Base-by-base conservation (phyloP, 92 coral and sea anemone genomes). In the Palythoa grandiflora region DNA sequence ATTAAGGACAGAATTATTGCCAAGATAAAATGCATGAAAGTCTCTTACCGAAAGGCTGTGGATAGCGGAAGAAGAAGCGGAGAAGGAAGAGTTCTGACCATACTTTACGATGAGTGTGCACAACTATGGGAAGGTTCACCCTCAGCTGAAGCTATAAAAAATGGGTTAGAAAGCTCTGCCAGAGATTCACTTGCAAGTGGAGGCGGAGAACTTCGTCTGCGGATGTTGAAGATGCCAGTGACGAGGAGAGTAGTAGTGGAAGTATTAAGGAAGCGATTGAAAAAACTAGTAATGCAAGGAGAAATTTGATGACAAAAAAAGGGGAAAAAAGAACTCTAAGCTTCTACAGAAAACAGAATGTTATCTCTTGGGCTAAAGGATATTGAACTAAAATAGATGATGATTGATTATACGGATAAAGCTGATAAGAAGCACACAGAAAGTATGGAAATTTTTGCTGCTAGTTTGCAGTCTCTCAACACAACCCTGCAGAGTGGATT, bases 111-210 rank as follows among this genome's bases (percentile, higher is more conserved):
- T 73, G 74, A 59, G 37, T 90, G 90, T 44, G 77, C 74, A 54
- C 68, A 65, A 68, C 39, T 87, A 12, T 91, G 87, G 90, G 93
- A 89, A 68, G 93, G 93, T 54, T 85, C 77, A 1, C 88, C 93
- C 63, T 89, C 93, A 28, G 93, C 72, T 15, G 81, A 90, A 75
- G 79, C 78, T 47, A 68, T 89, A 47, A 5, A 13, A 66, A 71
- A 38, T 75, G 92, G 92, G 66, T 20, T 89, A 47, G 89, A 75
- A 59, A 60, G 68, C 20, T 16, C 68, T 17, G 19, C 68, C 1
- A 60, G 5, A 60, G 68, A 60, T 14, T 15, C 2, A 60, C 68
- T 60, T 60, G 20, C 68, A 60, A 60, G 68, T 60, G 3, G 68
- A 17, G 68, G 15, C 3, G 28, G 4, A 60, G 68, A 60, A 60